These are phyloP conservation scores for Lycodopsis pacificus DNA, from an alignment of 2,797 vertebrate genomes.

Conservation along the genomic window DNA sequence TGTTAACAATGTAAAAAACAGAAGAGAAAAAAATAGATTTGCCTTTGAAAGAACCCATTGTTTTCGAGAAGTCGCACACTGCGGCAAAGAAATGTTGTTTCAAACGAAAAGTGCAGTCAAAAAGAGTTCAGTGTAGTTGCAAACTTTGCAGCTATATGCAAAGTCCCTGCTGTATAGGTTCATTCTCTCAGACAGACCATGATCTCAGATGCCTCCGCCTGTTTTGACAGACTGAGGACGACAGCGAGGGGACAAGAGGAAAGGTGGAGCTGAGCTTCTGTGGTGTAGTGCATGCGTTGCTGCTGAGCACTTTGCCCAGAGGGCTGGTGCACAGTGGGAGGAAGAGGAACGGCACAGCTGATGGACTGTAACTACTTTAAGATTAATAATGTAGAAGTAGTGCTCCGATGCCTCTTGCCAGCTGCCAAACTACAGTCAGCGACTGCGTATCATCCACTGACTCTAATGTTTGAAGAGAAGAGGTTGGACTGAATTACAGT, in stretches of 20 bases:
- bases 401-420: neutral
- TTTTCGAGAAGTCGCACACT: neutral
- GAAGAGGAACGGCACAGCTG: conserved; percentile 19
- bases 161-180: neutral
- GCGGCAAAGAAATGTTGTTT: neutral
- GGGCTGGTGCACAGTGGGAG: conserved; percentile 15
- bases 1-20: neutral
- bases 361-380: conserved; percentile 45
- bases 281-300: neutral
- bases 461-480: conserved; percentile 11
- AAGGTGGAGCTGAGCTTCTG: conserved; percentile 1
- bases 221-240: conserved; percentile 5
- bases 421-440: conserved; percentile 25
- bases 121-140: neutral
- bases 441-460: conserved; percentile 10
- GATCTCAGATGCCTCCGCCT: neutral
- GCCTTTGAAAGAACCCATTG: neutral
- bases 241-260: conserved; percentile 9
- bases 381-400: conserved; percentile 62
- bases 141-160: neutral
- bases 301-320: conserved; percentile 25
- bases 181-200: neutral
- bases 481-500: conserved; percentile 8
- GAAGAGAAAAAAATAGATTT: neutral
- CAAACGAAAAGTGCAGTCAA: neutral